Evolutionary conservation across 2,797 vertebrate genomes (phyloP), one percentile per base, ranked within the genome.

Genomic region (Alca torda): DNA sequence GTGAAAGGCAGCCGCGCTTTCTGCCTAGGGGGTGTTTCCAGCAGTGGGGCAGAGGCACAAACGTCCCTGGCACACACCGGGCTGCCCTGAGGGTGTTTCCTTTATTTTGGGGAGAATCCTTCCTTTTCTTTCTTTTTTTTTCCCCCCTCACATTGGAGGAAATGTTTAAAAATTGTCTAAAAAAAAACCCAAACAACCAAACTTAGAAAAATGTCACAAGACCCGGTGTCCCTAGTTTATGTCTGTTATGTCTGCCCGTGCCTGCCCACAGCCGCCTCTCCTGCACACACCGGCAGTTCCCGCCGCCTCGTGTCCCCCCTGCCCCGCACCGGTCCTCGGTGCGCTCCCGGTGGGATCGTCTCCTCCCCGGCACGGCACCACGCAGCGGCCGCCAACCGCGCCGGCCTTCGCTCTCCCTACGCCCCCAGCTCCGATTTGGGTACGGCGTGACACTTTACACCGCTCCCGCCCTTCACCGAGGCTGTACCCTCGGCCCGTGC

Each of bases 271-370:
- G 1, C 4, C 48, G 31, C 48, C 63, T 35, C 68, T 10, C 13
- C 37, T 3, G 4, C 67, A 37, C 15, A n/a, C 54, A 56, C 14
- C 16, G 6, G 48, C 56, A 45, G 13, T 51, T 30, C 45, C 46
- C 46, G 46, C 46, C 18, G 35, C 41, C 57, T 28, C 13, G 1
- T 26, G 35, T 35, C 39, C 39, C 39, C 39, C 39, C 39, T 13
- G 12, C 39, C 39, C 39, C 23, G 35, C 39, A 2, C 25, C n/a
- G 6, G 13, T 7, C 35, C 20, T n/a, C n/a, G 1, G 11, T 7
- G 35, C 20, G 23, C n/a, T 50, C 16, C 56, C 28, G 0, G 0
- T 4, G 24, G 0, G 2, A 8, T 3, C n/a, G 16, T 13, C n/a
- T 16, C 18, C 17, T 11, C 25, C 35, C 51, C 25, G 7, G 9